These are phyloP conservation scores for Clarias fuscus DNA, from an alignment of 2,797 vertebrate species.

Conservation along the genomic window DNA sequence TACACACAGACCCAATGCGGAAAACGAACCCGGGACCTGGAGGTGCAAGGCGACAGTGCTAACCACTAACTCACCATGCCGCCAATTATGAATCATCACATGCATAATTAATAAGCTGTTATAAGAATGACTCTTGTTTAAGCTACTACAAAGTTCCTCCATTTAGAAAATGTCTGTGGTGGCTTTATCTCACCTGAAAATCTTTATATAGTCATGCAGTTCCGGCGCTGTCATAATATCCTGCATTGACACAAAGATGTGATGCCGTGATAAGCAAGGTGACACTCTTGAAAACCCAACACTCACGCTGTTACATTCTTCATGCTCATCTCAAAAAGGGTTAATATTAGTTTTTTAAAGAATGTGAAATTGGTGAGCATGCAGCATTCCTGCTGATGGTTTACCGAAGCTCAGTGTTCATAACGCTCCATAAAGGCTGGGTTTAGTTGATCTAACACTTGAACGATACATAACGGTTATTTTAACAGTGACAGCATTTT, in stretches of 20 bases:
- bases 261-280: neutral
- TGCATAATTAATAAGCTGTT: neutral
- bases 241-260: conserved; percentile 54
- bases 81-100: neutral
- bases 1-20: too few relatives aligned
- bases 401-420: neutral
- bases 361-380: neutral
- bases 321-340: neutral
- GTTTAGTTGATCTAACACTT: neutral
- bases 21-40: too few relatives aligned
- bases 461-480: neutral
- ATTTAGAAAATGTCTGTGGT: neutral
- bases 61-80: too few relatives aligned
- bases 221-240: conserved; percentile 76
- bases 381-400: neutral
- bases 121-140: neutral
- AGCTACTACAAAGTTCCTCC: neutral
- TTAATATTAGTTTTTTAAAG: neutral
- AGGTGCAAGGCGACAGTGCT: too few relatives aligned
- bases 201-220: conserved; percentile 74
- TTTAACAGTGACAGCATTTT: too few relatives aligned
- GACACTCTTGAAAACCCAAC: neutral
- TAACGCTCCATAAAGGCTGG: neutral
- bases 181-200: conserved; percentile 71
- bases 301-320: neutral